A percentile compares a stretch with the other conserved stretches of the same genome.
Conservation (phyloP, 2,797 vertebrate species). For the Platyrinchus mystaceus region DNA sequence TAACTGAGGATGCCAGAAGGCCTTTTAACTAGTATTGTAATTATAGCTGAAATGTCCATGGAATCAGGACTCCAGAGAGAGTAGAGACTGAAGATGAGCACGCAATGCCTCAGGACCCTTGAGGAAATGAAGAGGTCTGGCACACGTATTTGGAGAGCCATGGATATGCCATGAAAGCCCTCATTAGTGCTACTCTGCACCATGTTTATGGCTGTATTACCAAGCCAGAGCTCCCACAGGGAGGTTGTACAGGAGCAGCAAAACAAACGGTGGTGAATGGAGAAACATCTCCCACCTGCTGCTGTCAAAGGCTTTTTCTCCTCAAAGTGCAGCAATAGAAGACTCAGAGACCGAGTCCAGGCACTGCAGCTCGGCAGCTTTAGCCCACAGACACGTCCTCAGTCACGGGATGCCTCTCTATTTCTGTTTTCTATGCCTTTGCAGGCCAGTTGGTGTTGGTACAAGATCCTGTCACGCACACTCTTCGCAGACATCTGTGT, state of each 20-base stretch:
- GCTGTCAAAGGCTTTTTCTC: background rate
- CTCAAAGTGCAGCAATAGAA: accelerated
- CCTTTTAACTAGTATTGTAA: background rate
- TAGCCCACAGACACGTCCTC: background rate
- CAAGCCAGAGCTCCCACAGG: background rate
- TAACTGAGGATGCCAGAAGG: background rate
- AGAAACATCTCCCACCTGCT: background rate
- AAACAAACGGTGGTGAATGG: background rate
- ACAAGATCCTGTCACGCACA: background rate
- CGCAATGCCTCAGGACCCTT: background rate
- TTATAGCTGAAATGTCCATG: background rate
- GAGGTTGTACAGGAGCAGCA: background rate
- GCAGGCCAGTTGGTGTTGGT: background rate
- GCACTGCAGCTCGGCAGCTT: background rate
- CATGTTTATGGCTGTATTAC: background rate
- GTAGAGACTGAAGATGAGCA: background rate
- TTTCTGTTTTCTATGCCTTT: background rate
- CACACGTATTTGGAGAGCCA: background rate
- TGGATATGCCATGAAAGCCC: background rate
- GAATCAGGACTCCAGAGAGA: background rate
- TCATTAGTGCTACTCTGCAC: background rate
- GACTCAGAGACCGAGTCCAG: background rate
- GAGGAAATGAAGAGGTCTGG: background rate
- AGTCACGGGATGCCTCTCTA: background rate
- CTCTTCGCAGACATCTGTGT: background rate